Evolutionary conservation across 2,113 vertebrate species (phyloP), one percentile per base, ranked within the genome.

Genomic region (Silurus asotus): DNA sequence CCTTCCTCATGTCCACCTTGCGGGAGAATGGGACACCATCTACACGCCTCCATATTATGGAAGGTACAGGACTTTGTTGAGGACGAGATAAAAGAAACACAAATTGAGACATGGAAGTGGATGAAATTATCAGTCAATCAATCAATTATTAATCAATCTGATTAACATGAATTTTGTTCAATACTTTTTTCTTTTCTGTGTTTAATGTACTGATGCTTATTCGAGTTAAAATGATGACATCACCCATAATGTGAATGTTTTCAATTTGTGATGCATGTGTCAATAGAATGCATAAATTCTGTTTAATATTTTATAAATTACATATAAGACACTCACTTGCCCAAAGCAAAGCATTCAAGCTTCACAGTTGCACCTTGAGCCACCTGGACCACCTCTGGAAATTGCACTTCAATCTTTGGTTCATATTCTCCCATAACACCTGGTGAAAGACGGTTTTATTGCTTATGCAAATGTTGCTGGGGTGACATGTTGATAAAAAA

Each of bases 371-470:
- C 94, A 92, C 97, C 97, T 94, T 96, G 97, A 2, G 97, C 96
- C 25, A 97, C 96, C 0, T 96, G 96, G 86, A 99, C 96, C 0
- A 93, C 93, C 90, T 99, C 98, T 86, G 98, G 97, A 93, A 99
- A 98, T 91, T 98, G 97, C 86, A 99, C 97, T 94, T 99, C 98
- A 93, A 99, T 99, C 95, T 99, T 99, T 81, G 98, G 98, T 91
- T 99, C 98, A 0, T 99, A 99, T 94, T 99, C 98, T 67, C 98
- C 98, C 98, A 99, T 99, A 86, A 98, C 95, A 91, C 98, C 98
- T 99, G 96, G 85, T 74, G 82, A 90, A 92, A 65, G 86, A 64
- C 20, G 48, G 5, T 56, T 78, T 84, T 77, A 51, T 53, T 77
- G n/a, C 72, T 55, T 55, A 28, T 23, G 49, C 37, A 74, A 74